Evolutionary conservation across 2,113 vertebrate genomes (phyloP).

Genomic region (Suncus etruscus): DNA sequence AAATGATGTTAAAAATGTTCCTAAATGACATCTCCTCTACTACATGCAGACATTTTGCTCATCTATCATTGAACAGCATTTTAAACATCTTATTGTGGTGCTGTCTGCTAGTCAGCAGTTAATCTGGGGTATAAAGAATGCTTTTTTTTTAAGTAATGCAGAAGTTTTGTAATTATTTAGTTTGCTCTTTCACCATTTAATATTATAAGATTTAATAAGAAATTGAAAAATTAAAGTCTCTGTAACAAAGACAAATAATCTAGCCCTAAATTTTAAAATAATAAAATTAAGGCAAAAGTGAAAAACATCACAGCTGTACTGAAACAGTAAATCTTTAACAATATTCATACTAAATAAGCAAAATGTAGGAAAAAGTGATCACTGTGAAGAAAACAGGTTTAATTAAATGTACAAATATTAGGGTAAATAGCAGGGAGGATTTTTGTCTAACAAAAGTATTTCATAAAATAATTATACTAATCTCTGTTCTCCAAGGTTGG

Average conservation of each 20-base stretch:
- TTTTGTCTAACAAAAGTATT: slow-evolving; percentile 22
- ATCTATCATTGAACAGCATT: slow-evolving; percentile 17
- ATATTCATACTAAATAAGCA: background rate
- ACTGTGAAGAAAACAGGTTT: background rate
- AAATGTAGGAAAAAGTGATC: background rate
- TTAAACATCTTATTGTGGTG: background rate
- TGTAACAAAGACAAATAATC: background rate
- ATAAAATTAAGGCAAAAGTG: slow-evolving; percentile 39
- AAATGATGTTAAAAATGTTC: slow-evolving; percentile 27
- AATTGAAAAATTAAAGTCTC: slow-evolving; percentile 41
- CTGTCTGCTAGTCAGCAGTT: background rate
- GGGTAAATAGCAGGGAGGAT: background rate
- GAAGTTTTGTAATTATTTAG: slow-evolving; percentile 47
- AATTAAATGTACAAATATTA: background rate
- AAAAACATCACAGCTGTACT: background rate
- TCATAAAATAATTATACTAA: background rate
- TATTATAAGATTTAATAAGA: slow-evolving; percentile 42
- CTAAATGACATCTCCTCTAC: slow-evolving; percentile 19
- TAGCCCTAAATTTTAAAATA: background rate
- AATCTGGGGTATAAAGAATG: background rate
- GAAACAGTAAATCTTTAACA: background rate
- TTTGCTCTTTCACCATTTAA: background rate
- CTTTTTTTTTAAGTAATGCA: background rate
- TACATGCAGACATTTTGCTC: slow-evolving; percentile 29
- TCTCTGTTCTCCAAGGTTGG: background rate